A percentile compares a stretch with the other conserved stretches of the same genome.
Conservation (phyloP, 2,888 invertebrate genomes). For the Rotaria socialis region DNA sequence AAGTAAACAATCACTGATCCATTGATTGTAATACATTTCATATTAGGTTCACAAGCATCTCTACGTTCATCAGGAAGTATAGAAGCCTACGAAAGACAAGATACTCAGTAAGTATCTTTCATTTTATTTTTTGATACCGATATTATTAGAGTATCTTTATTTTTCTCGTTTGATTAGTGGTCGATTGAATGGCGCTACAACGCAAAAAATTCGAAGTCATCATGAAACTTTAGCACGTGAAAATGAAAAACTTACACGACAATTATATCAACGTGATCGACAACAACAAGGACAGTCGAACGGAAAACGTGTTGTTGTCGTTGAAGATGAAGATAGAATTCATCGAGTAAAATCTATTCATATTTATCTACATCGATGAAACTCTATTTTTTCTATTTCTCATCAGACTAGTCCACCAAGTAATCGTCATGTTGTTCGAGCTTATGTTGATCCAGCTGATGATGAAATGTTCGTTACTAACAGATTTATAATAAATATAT, state of each 20-base stretch:
- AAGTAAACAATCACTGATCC: neutral
- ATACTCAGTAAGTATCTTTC: neutral
- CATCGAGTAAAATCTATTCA: neutral
- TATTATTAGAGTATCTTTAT: neutral
- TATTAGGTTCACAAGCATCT: slow-evolving; percentile 3
- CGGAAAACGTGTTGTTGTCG: neutral
- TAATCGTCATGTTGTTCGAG: neutral
- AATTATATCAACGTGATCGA: slow-evolving; percentile 40
- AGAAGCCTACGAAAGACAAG: neutral
- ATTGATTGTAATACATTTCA: neutral
- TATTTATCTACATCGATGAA: neutral
- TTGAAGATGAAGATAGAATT: neutral
- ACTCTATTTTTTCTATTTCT: neutral
- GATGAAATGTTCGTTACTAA: neutral
- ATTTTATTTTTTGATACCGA: no score
- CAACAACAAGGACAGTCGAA: neutral
- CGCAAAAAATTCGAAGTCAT: slow-evolving; percentile 43
- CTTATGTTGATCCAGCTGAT: neutral
- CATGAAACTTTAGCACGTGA: slow-evolving; percentile 44
- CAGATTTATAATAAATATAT: neutral
- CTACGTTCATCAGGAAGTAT: slow-evolving; percentile 11
- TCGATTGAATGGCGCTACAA: neutral
- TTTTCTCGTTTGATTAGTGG: neutral
- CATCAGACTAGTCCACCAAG: neutral
- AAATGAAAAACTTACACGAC: slow-evolving; percentile 42